Base-by-base conservation (phyloP, 1,140 invertebrate genomes). In the Zophobas morio region DNA sequence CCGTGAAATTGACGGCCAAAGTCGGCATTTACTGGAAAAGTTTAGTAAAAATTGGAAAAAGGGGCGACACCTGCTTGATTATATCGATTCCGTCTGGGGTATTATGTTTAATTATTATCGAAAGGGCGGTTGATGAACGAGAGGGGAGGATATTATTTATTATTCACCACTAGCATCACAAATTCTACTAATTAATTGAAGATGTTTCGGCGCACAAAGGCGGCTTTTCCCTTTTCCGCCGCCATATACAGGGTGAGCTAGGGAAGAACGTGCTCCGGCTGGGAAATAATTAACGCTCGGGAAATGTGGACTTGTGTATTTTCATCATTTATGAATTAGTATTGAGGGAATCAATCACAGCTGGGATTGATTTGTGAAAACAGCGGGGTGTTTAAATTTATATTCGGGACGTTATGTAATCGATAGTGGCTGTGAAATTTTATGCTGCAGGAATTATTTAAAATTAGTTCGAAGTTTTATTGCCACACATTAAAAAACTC, bases 71-170 rank as follows among this genome's bases (percentile, higher is more conserved):
- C 49, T 51, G n/a, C 49, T 20, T 4, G 49, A 51, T 51, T 51
- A 66, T n/a, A 66, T 66, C 39, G 60, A 66, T 66, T 66, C 3
- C 56, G 56, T 36, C 56, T 35, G 32, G 56, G 36, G 34, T 39
- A 36, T 39, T 39, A 39, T 36, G 60, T 66, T 66, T 66, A 66
- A 66, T 66, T 66, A 66, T 66, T 66, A 66, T 66, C 60, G 37
- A 42, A 66, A 66, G 60, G 60, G 60, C 60, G 60, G 60, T 66
- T 66, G 56, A 66, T 66, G 36, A 63, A 63, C 60, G 39, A 40
- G 39, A 60, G 39, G 60, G 60, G 20, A 40, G 60, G 39, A 20
- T 2, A 1, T 1, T 5, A 46, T 66, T 32, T 42, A 42, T 66
- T 42, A 66, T 66, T 66, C 60, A 66, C 2, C 1, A 42, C 1